Base-by-base conservation (phyloP, 2,113 vertebrate species). In the Acrocephalus arundinaceus region DNA sequence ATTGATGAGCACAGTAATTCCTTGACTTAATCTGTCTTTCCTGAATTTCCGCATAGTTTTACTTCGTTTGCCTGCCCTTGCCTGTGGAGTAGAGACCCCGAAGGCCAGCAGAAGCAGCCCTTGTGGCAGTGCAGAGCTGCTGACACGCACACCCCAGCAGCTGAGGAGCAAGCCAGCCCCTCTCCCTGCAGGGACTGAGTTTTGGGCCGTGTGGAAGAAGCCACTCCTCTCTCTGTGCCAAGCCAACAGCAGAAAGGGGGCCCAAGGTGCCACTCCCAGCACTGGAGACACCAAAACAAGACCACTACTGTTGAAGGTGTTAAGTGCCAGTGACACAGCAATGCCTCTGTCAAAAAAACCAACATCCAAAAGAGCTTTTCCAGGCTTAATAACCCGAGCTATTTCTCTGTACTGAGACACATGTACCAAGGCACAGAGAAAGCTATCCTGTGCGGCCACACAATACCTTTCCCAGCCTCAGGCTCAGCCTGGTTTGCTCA, bases 201-300 rank as follows among this genome's bases (percentile, higher is more conserved):
- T 72, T 68, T 4, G 3, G 37, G 72, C 12, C 1, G 1, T 1
- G 20, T 22, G 52, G 67, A 65, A 75, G 45, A 35, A 59, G 24
- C 2, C 2, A 5, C 5, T 89, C 35, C n/a, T 66, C 54, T 7
- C 6, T 21, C 45, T 37, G 25, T 14, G 35, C 45, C 59, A 77
- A 27, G 16, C 35, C 2, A 3, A 35, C 0, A 10, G 17, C 11
- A 37, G 49, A 57, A 82, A 54, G 10, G 3, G 9, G 6, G 1
- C 20, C 52, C 57, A n/a, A 46, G 54, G 21, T 48, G 39, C 65
- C 1, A 0, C 58, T 55, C 35, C 10, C 6, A 10, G 22, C 1
- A 0, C 33, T 33, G 17, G 13, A 75, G 63, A 46, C 7, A 41
- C 18, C 61, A 37, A 77, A 61, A 33, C 16, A 7, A 61, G 24